Evolutionary conservation across 2,888 invertebrate species (phyloP), one percentile per base, ranked within the genome.

Genomic region (Nysson spinosus): DNA sequence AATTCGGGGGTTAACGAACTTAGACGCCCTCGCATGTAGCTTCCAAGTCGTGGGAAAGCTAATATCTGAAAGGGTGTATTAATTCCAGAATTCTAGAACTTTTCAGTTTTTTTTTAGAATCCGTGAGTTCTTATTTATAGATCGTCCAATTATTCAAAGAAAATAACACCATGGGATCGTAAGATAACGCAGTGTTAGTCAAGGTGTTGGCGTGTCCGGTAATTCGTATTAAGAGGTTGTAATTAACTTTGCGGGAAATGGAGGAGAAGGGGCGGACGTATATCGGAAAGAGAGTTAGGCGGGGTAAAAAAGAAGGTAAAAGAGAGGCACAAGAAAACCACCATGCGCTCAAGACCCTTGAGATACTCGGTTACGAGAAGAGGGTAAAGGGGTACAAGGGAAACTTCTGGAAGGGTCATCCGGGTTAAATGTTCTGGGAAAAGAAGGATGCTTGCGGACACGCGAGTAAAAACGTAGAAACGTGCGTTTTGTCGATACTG

Each of bases 391-490:
- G 26, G 14, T 54, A 44, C 54, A 49, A 35, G 51, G 17, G 47
- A 40, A 50, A 47, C 26, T 26, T 47, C 43, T 37, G 39, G 46
- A 34, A 19, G 55, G 58, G 60, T 74, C 72, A 57, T 5, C 44
- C 24, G 56, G 70, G 67, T 75, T 70, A 69, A 76, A 65, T 56
- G 65, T 71, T 75, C 64, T 55, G 47, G 55, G 55, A 22, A 14
- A 39, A 51, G 57, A 42, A 35, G 32, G 40, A 30, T 34, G 47
- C 20, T 47, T 16, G 42, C 44, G 55, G 37, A 46, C 56, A 39
- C 47, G 56, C 40, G 56, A 52, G 44, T 42, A 51, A 58, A 52
- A 63, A 68, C 39, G 28, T 44, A 47, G 54, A 70, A 62, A 60
- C 63, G 47, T 37, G 55, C 69, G 60, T 69, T 54, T 57, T n/a